Evolutionary conservation across 2,888 invertebrate genomes (phyloP), one percentile per base, ranked within the genome.

Genomic region (Yponomeuta cagnagella): DNA sequence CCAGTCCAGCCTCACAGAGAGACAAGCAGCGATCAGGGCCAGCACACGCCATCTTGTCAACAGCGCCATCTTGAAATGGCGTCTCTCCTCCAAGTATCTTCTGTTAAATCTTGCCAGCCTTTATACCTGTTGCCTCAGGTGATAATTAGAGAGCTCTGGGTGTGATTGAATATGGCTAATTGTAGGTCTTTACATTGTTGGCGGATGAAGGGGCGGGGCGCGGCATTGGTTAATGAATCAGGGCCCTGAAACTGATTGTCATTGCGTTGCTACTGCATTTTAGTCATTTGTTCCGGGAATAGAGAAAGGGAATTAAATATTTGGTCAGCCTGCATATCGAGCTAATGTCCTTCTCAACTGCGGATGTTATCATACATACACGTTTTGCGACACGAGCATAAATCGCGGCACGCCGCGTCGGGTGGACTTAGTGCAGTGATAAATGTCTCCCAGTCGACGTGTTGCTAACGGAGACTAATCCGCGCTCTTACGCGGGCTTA

Each of bases 391-490:
- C 15, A 58, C 15, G 52, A 58, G 15, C 15, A 58, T 58, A 58
- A 58, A 58, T 58, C 15, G 52, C 52, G 52, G 52, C 52, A 58
- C 52, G 12, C 52, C 12, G 52, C 15, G 66, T 10, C 30, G n/a
- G 23, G 68, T 48, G 30, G 48, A 48, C 68, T 68, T 68, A 68
- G 68, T 48, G 48, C 68, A n/a, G 68, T 68, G 68, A 68, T 68
- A 68, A 68, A 68, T 48, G 48, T 68, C 68, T 48, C 48, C 68
- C 68, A 68, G 68, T 12, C 48, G 68, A 48, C 68, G 48, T 48
- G 68, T 68, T n/a, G 12, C 74, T 82, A 88, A 87, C 83, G 82
- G 80, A 81, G 83, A 84, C 78, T 86, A 83, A 87, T 83, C 82
- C 80, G 74, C 76, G 78, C 75, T 71, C 74, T 73, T 76, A 76